Evolutionary conservation across 2,113 vertebrate genomes (phyloP).

Genomic region (Labeo rohita): DNA sequence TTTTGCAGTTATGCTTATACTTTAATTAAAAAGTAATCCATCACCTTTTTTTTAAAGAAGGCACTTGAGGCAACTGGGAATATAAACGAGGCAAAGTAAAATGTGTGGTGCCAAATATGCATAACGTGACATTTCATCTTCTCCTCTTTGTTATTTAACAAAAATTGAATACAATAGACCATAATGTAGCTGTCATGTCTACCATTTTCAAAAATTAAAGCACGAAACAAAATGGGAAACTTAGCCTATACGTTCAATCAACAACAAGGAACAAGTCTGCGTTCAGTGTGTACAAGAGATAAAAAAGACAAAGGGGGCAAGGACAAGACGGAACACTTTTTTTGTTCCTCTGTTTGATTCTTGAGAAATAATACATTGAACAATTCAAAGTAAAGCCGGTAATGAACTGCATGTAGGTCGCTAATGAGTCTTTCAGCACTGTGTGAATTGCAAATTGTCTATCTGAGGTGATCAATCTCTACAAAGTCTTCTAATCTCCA

Average conservation of each 20-base stretch:
- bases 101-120: conserved; percentile 30
- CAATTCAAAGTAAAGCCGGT: conserved; percentile 2
- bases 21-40: conserved; percentile 6
- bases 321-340: not conserved
- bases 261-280: not conserved
- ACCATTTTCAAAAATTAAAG: conserved; percentile 48
- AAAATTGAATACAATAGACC: conserved; percentile 43
- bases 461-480: not conserved
- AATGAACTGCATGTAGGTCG: not conserved
- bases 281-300: not conserved
- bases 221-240: conserved; percentile 12
- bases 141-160: conserved; percentile 45
- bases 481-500: conserved; percentile 1
- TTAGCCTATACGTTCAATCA: not conserved
- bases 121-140: conserved; percentile 49
- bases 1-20: conserved; percentile 12
- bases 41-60: conserved; percentile 17
- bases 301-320: conserved; percentile 12
- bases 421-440: not conserved
- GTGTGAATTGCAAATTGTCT: not conserved
- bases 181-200: conserved; percentile 55
- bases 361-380: not conserved
- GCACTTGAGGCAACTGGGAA: conserved; percentile 20
- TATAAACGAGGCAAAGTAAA: conserved; percentile 29
- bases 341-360: not conserved